These are phyloP conservation scores for Ricordea florida DNA, from an alignment of 92 coral and sea anemone genomes.

Conservation along the genomic window DNA sequence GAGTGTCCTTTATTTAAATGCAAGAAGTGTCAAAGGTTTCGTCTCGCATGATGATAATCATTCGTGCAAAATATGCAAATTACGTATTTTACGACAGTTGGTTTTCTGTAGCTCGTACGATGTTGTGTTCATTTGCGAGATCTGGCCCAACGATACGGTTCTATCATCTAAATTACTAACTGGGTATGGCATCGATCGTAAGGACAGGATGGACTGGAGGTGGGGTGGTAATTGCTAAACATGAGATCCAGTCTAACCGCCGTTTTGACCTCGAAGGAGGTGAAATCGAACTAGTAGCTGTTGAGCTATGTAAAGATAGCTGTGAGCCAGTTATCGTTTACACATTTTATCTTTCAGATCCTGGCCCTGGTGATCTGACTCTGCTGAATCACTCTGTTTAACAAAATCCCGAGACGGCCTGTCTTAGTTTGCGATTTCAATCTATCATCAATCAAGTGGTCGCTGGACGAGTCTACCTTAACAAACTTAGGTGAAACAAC, in stretches of 20 bases:
- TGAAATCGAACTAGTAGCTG: constrained; percentile 16
- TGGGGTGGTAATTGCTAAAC: constrained; percentile 67
- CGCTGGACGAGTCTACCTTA: constrained; percentile 11
- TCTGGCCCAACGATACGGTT: constrained; percentile 52
- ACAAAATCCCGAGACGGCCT: constrained; percentile 18
- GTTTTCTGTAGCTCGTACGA: constrained; percentile 21
- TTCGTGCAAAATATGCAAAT: constrained; percentile 20
- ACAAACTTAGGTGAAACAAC: constrained; percentile 20
- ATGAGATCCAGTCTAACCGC: constrained; percentile 50
- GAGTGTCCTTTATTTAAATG: background rate
- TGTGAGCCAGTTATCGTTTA: constrained; percentile 9
- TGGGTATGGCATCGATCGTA: constrained; percentile 57
- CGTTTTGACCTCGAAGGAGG: constrained; percentile 30
- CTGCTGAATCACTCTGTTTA: constrained; percentile 29
- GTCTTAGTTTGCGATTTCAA: constrained; percentile 34
- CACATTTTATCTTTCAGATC: constrained; percentile 23
- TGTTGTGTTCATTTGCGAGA: constrained; percentile 35
- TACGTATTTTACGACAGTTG: constrained; percentile 11
- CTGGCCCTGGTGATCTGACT: constrained; percentile 12
- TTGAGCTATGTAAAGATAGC: constrained; percentile 12
- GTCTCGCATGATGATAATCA: constrained; percentile 9
- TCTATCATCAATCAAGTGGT: constrained; percentile 24
- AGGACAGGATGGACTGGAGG: constrained; percentile 60
- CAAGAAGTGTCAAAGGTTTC: background rate
- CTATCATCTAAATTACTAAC: constrained; percentile 38